Base-by-base conservation (phyloP, 2,888 invertebrate species). In the Torymus texanus region DNA sequence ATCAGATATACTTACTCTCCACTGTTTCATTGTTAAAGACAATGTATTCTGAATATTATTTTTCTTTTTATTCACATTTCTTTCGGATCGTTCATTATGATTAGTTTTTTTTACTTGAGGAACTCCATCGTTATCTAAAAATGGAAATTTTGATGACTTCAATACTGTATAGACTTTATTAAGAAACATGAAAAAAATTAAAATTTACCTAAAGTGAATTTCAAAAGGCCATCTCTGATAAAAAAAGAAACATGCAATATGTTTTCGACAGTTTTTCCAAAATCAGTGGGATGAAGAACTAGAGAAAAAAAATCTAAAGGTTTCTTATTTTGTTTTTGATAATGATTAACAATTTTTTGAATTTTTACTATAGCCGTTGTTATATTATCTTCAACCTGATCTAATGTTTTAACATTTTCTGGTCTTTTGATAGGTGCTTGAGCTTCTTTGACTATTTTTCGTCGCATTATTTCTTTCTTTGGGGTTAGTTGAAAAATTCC, bases 171-270 rank as follows among this genome's bases (percentile, higher is more conserved):
- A 41, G 8, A 41, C 8, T 41, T 41, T 8, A 41, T 8, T 1
- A 8, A 41, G 41, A 41, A 41, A 8, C 10, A 8, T 41, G 4
- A 8, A 8, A 41, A 58, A 66, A 59, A 5, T 16, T 18, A 56
- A 66, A n/a, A 1, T 29, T 88, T 84, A 93, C 93, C 92, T 75
- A 92, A 85, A 16, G 90, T 85, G 8, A 94, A 87, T 65, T 90
- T 87, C 0, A 93, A 88, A 78, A 90, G 87, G 0, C 93, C 93
- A 84, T 94, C 94, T 68, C 92, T 88, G 0, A 92, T 91, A 3
- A 94, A 90, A 89, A 94, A 94, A 0, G 94, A 92, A n/a, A 93
- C 90, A 84, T 94, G 92, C 88, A 94, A 92, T 61, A 94, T 91
- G 85, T 94, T 94, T 90, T 94, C 93, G 0, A 94, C 91, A 50